Percentiles rank a stretch among this genome's conserved stretches.
These are phyloP conservation scores for Drosophila planitibia DNA, from an alignment of 2,888 invertebrate genomes.

Conservation along the genomic window DNA sequence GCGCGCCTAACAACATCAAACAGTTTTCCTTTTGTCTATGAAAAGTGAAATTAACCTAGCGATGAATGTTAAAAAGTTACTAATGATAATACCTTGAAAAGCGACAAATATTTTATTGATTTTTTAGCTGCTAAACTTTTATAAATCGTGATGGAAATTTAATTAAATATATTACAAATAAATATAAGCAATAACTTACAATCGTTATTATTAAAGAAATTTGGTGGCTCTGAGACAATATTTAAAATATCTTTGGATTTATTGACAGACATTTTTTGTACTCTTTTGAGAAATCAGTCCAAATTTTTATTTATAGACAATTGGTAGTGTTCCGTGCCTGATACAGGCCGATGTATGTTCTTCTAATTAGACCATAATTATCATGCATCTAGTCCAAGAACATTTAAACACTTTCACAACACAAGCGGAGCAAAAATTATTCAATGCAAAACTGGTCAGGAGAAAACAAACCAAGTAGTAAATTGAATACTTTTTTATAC, in stretches of 20 bases:
- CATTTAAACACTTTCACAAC: slow-evolving; percentile 74
- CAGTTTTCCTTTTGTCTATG: slow-evolving; percentile 70
- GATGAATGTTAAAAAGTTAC: slow-evolving; percentile 20
- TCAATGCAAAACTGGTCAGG: slow-evolving; percentile 40
- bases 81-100: slow-evolving; percentile 51
- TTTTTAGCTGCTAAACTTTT: slow-evolving; percentile 1
- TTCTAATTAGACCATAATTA: slow-evolving; percentile 26
- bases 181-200: not conserved
- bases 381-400: slow-evolving; percentile 58
- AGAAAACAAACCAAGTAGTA: slow-evolving; percentile 5
- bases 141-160: not conserved
- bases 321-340: not conserved
- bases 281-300: not conserved
- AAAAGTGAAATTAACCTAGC: slow-evolving; percentile 69
- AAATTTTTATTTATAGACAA: not conserved
- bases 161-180: not conserved
- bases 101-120: slow-evolving; percentile 40
- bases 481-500: slow-evolving; percentile 22
- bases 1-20: slow-evolving; percentile 35
- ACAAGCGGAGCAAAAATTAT: slow-evolving; percentile 69
- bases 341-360: not conserved
- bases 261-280: not conserved
- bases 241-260: not conserved
- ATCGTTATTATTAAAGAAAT: not conserved
- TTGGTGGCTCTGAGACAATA: not conserved